These are phyloP conservation scores for Oryzias sinensis DNA, from an alignment of 2,797 vertebrate genomes.

Conservation along the genomic window DNA sequence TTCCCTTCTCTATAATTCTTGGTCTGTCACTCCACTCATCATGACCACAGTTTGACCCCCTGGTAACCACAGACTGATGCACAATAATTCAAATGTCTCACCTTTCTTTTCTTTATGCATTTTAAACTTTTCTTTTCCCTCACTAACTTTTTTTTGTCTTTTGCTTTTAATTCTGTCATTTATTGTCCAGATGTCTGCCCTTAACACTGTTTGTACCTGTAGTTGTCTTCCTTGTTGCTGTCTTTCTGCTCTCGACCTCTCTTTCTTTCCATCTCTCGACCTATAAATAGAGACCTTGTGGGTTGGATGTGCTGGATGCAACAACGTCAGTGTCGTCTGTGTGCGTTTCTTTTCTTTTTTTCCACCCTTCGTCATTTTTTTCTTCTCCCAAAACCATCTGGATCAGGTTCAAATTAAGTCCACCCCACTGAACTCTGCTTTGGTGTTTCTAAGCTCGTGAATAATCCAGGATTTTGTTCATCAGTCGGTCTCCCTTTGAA, in stretches of 20 bases:
- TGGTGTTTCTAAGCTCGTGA: slow-evolving; percentile 13
- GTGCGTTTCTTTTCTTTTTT: slow-evolving; percentile 31
- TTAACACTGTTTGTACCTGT: slow-evolving; percentile 34
- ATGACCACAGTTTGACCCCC: slow-evolving; percentile 46
- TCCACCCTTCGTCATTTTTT: slow-evolving; percentile 41
- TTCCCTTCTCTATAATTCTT: slow-evolving; percentile 5
- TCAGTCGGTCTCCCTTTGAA: slow-evolving; percentile 31
- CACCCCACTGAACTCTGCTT: slow-evolving; percentile 27
- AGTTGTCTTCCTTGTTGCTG: slow-evolving; percentile 31
- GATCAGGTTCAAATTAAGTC: slow-evolving; percentile 43
- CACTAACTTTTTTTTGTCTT: slow-evolving; percentile 23
- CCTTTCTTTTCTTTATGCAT: slow-evolving; percentile 6
- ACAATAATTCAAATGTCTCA: slow-evolving; percentile 40
- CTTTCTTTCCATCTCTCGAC: slow-evolving; percentile 19
- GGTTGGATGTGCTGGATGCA: slow-evolving; percentile 56
- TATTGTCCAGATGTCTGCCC: slow-evolving; percentile 26
- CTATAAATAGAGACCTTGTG: slow-evolving; percentile 68
- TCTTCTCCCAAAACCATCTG: slow-evolving; percentile 30
- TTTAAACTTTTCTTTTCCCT: slow-evolving; percentile 4
- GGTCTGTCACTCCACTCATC: slow-evolving; percentile 18
- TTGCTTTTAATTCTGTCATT: slow-evolving; percentile 6
- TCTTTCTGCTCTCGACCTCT: slow-evolving; percentile 9
- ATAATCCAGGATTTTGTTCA: slow-evolving; percentile 39
- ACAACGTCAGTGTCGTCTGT: slow-evolving; percentile 43
- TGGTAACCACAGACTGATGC: slow-evolving; percentile 52